Evolutionary conservation across 2,888 invertebrate species (phyloP).

Genomic region (Hemicrepidius hirtus): DNA sequence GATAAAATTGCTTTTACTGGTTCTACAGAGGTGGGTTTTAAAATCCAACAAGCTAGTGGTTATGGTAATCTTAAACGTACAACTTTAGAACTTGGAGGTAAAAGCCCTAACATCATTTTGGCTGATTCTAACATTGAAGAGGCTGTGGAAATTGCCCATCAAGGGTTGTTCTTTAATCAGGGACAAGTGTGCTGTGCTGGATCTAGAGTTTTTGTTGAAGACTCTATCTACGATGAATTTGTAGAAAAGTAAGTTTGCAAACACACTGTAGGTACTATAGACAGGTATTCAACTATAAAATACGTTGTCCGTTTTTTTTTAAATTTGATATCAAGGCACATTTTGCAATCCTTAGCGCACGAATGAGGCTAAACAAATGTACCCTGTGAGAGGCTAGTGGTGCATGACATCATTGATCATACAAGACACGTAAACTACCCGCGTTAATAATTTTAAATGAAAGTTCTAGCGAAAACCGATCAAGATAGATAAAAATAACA

Average conservation of each 20-base stretch:
- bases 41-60: conserved; percentile 87
- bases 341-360: no score
- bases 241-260: conserved; percentile 75
- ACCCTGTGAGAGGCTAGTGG: no score
- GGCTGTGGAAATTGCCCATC: conserved; percentile 89
- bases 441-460: no score
- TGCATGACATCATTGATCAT: no score
- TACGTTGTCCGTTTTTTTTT: no score
- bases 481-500: no score
- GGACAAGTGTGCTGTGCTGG: conserved; percentile 93
- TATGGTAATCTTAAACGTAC: conserved; percentile 87
- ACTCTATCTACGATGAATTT: conserved; percentile 93
- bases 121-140: conserved; percentile 87
- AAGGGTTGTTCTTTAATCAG: conserved; percentile 94
- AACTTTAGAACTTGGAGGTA: conserved; percentile 94
- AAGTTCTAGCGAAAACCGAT: no score
- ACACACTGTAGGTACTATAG: neutral
- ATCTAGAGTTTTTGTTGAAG: conserved; percentile 92
- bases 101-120: conserved; percentile 93
- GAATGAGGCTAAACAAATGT: no score
- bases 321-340: no score
- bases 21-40: conserved; percentile 89
- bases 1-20: conserved; percentile 97
- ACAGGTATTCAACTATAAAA: no score
- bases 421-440: no score